These are phyloP conservation scores for Spondyliosoma cantharus DNA, from an alignment of 2,797 vertebrate genomes.

Conservation along the genomic window DNA sequence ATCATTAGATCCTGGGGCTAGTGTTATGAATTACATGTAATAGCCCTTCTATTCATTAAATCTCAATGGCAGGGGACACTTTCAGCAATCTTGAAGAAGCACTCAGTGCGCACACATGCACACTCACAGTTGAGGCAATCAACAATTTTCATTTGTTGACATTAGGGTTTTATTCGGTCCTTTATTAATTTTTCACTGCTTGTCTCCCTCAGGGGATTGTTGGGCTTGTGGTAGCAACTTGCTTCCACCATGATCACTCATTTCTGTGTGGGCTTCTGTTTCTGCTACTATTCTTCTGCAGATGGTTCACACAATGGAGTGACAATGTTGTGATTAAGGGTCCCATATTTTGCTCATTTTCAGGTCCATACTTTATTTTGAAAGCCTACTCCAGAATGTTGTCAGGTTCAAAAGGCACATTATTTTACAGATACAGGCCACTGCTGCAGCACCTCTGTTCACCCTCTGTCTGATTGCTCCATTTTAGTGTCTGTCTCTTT, in stretches of 20 bases:
- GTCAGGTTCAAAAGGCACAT: too few species aligned
- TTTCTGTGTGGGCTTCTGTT: conserved; percentile 19
- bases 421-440: too few species aligned
- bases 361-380: too few species aligned
- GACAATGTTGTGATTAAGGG: conserved; percentile 24
- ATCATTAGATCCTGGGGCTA: conserved; percentile 79
- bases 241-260: conserved; percentile 36
- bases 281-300: conserved; percentile 13
- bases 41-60: conserved; percentile 80
- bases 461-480: too few species aligned
- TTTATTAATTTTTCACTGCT: conserved; percentile 45
- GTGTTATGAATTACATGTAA: conserved; percentile 81
- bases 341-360: too few species aligned
- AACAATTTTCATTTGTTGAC: conserved; percentile 64
- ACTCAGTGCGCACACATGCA: neutral
- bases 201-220: conserved; percentile 22
- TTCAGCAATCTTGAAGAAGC: conserved; percentile 68
- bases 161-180: conserved; percentile 55
- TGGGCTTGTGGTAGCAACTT: conserved; percentile 41
- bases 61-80: conserved; percentile 74
- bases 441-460: too few species aligned
- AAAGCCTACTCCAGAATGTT: too few species aligned
- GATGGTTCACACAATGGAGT: conserved; percentile 16
- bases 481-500: too few species aligned
- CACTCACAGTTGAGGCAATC: conserved; percentile 26